Evolutionary conservation across 2,888 invertebrate genomes (phyloP), one percentile per base, ranked within the genome.

Genomic region (Hydrotaea cyrtoneurina): DNA sequence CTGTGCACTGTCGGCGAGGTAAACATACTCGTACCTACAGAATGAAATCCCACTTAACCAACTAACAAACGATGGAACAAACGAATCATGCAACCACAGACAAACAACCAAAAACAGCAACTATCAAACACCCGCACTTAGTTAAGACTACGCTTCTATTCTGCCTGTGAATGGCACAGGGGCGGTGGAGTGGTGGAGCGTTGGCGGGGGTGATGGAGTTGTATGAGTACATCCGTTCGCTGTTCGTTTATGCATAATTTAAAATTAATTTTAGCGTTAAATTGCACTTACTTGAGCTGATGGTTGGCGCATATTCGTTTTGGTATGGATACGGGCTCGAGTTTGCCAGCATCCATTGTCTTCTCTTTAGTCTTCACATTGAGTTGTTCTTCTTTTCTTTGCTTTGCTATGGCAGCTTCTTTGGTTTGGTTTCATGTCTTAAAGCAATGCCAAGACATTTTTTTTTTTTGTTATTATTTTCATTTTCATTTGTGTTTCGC

Each of bases 181-280:
- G 4, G 55, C 7, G 55, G 55, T 2, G 7, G 21, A 19, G 19
- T 5, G 23, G 59, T 3, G 23, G 21, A 3, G 26, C 23, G 23
- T 13, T 15, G 4, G 11, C 15, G 26, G 10, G 13, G 26, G 26
- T 59, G 26, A 8, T 39, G n/a, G n/a, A n/a, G n/a, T n/a, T n/a
- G n/a, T n/a, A n/a, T 13, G 31, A 72, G 31, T 71, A 50, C 23
- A 62, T 73, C 39, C 55, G 66, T 69, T 79, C 73, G 15, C 50
- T 76, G 50, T 77, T 78, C 77, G 53, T 75, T 86, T 85, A 86
- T 86, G 83, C 86, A 86, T 86, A 86, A 86, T 86, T 86, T 85
- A 86, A 86, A 86, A 86, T 86, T 85, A 85, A 86, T 86, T 86
- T 86, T 69, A 80, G 81, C 83, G 81, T 82, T 69, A 86, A 86